Conservation (phyloP, 1,140 invertebrate species). For the Laodelphax striatellus region DNA sequence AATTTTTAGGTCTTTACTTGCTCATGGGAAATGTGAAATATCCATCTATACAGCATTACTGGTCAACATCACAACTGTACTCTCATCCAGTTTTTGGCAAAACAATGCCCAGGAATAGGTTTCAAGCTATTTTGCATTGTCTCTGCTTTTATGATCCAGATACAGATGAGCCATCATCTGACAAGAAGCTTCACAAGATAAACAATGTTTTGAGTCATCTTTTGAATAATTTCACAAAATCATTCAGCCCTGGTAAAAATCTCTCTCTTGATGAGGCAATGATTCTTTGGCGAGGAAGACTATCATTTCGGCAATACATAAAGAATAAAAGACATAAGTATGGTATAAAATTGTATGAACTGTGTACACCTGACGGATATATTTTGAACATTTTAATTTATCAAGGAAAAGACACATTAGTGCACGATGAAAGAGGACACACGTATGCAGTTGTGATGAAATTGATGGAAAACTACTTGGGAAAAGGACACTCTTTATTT, state of each 20-base stretch:
- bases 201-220: constrained; percentile 1
- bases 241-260: constrained; percentile 11
- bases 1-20: constrained; percentile 4
- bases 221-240: constrained; percentile 1
- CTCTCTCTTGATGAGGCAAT: constrained; percentile 6
- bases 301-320: constrained; percentile 5
- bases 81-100: constrained; percentile 1
- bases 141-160: constrained; percentile 5
- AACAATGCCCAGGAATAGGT: constrained; percentile 3
- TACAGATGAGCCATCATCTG: background rate
- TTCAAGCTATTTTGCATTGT: background rate
- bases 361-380: constrained; percentile 6
- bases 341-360: constrained; percentile 1
- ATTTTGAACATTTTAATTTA: constrained; percentile 6
- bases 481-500: constrained; percentile 26
- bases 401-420: constrained; percentile 1
- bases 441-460: constrained; percentile 10
- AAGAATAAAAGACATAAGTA: constrained; percentile 5
- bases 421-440: background rate
- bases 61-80: too few relatives aligned
- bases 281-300: constrained; percentile 4
- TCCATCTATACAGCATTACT: too few relatives aligned
- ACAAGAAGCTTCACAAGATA: background rate
- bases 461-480: constrained; percentile 26
- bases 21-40: constrained; percentile 1